Conservation (phyloP, 2,113 vertebrate genomes). For the Channa argus region DNA sequence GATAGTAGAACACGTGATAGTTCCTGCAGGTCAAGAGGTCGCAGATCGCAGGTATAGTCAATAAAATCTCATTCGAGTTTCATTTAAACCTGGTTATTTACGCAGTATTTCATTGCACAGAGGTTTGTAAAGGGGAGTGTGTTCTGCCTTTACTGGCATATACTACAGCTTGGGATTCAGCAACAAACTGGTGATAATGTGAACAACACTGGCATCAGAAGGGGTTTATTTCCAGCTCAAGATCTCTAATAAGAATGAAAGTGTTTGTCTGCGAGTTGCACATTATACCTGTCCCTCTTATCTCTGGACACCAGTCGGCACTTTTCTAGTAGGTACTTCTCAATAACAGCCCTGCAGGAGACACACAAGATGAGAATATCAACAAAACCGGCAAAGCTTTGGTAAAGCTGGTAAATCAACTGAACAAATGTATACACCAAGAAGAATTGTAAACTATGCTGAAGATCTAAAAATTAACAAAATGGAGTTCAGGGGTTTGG, state of each 20-base stretch:
- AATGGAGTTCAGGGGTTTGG: not conserved
- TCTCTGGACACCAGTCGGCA: slow-evolving; percentile 92
- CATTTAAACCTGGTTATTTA: not conserved
- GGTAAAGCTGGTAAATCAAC: not conserved
- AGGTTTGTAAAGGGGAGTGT: not conserved
- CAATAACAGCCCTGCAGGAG: slow-evolving; percentile 89
- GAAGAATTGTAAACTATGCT: not conserved
- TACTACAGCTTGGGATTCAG: not conserved
- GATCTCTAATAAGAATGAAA: no score
- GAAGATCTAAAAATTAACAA: not conserved
- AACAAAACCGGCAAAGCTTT: not conserved
- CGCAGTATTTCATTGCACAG: not conserved
- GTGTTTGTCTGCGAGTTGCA: no score
- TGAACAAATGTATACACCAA: slow-evolving; percentile 3
- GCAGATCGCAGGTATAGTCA: not conserved
- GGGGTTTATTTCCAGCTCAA: not conserved
- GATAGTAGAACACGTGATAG: slow-evolving; percentile 97
- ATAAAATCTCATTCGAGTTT: not conserved
- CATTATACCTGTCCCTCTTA: slow-evolving; percentile 89
- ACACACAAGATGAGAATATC: slow-evolving; percentile 17
- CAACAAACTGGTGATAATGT: not conserved
- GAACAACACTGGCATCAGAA: not conserved
- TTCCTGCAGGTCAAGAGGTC: slow-evolving; percentile 83
- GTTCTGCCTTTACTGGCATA: not conserved
- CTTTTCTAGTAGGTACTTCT: slow-evolving; percentile 97